These are phyloP conservation scores for Campaea margaritaria DNA, from an alignment of 2,888 invertebrate genomes.

Conservation along the genomic window DNA sequence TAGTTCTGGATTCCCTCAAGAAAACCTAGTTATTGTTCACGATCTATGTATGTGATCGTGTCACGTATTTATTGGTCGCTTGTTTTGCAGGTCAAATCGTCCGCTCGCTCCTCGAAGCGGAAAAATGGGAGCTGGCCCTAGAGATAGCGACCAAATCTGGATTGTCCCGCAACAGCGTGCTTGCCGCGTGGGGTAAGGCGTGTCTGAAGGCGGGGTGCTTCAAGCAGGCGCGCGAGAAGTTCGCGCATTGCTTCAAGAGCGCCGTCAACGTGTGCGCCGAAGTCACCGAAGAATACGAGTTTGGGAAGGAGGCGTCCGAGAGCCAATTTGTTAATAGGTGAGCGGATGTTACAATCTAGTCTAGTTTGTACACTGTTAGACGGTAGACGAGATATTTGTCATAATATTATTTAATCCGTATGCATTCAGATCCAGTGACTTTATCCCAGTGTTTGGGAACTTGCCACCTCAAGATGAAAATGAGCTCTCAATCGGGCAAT, in stretches of 20 bases:
- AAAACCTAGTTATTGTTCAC: too few species aligned
- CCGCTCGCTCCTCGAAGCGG: conserved; percentile 91
- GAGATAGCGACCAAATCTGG: conserved; percentile 96
- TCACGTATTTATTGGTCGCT: too few species aligned
- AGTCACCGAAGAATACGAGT: conserved; percentile 70
- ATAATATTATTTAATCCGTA: too few species aligned
- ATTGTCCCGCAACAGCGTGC: conserved; percentile 90
- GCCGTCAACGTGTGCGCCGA: conserved; percentile 66
- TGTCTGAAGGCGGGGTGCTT: conserved; percentile 92
- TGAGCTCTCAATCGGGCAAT: too few species aligned
- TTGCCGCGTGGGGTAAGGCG: conserved; percentile 95
- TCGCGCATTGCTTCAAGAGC: conserved; percentile 81
- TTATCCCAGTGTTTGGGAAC: too few species aligned
- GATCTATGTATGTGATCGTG: too few species aligned
- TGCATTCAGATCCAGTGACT: too few species aligned
- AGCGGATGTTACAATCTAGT: too few species aligned
- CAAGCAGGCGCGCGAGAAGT: conserved; percentile 90
- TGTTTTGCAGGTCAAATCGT: conserved; percentile 85
- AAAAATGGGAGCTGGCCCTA: conserved; percentile 93
- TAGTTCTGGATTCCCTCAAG: too few species aligned
- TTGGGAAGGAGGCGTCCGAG: conserved; percentile 73
- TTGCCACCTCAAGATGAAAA: too few species aligned
- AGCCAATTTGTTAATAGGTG: conserved; percentile 57
- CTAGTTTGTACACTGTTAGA: background rate
- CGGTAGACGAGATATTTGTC: too few species aligned